phyloP scores from a whole-genome alignment of 2,797 vertebrate species.

The Mallotus villosus region DNA sequence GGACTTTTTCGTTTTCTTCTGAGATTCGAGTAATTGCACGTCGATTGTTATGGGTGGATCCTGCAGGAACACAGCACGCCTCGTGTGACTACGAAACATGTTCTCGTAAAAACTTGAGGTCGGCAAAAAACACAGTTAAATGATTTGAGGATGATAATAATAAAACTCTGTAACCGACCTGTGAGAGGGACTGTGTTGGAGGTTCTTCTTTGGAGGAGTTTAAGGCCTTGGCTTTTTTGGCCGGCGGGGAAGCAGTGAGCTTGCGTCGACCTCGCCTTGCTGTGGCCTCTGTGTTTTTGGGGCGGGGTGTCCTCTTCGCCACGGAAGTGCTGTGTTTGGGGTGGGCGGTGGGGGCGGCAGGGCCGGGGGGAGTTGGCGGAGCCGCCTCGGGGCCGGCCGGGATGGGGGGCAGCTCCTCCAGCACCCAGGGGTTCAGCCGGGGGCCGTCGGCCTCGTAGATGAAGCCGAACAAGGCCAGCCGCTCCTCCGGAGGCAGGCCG shows the following conservation, averaged over 20 bases:
- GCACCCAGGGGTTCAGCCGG: slow-evolving; percentile 83
- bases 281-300: slow-evolving; percentile 40
- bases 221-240: slow-evolving; percentile 38
- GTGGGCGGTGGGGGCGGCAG: slow-evolving; percentile 20
- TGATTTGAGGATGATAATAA: not conserved
- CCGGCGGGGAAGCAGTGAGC: not conserved
- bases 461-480: slow-evolving; percentile 86
- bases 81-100: not conserved
- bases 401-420: slow-evolving; percentile 71
- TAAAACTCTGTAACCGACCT: slow-evolving; percentile 29
- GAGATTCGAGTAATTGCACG: slow-evolving; percentile 28
- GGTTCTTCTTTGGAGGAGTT: slow-evolving; percentile 32
- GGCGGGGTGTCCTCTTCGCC: slow-evolving; percentile 44
- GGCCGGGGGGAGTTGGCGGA: slow-evolving; percentile 20
- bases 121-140: not conserved
- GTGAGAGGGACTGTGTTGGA: slow-evolving; percentile 9
- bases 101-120: slow-evolving; percentile 9
- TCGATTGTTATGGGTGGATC: slow-evolving; percentile 30
- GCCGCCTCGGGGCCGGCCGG: slow-evolving; percentile 53
- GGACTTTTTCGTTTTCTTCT: slow-evolving; percentile 83
- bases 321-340: slow-evolving; percentile 58
- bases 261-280: slow-evolving; percentile 11
- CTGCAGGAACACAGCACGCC: slow-evolving; percentile 42
- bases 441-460: slow-evolving; percentile 84
- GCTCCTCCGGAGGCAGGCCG: slow-evolving; percentile 79